Percentiles rank a stretch among this genome's conserved stretches.
Evolutionary conservation across 1,140 invertebrate species (phyloP).

Genomic region (Colletes gigas): DNA sequence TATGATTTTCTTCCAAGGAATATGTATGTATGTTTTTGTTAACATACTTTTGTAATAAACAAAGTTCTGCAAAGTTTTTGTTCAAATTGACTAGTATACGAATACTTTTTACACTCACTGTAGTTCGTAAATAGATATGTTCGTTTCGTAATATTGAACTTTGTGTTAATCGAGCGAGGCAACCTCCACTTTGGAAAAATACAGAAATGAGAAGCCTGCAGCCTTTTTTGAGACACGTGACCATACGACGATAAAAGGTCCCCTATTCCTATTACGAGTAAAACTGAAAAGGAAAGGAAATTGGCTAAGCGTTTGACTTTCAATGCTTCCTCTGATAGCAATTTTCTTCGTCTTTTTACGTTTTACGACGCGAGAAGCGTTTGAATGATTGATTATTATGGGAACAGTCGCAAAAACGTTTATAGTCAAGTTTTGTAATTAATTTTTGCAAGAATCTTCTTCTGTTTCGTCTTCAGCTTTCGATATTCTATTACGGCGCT

Average conservation of each 20-base stretch:
- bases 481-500: slow-evolving; percentile 19
- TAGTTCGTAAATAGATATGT: slow-evolving; percentile 52
- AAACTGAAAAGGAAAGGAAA: background rate
- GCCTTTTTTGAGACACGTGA: too few relatives aligned
- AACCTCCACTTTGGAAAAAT: background rate
- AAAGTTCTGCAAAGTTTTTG: too few relatives aligned
- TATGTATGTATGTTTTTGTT: too few relatives aligned
- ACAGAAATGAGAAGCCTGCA: background rate
- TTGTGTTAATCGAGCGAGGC: background rate
- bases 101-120: too few relatives aligned
- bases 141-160: background rate
- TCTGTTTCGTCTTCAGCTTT: slow-evolving; percentile 21
- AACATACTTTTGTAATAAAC: too few relatives aligned
- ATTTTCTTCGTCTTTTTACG: background rate
- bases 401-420: background rate
- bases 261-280: background rate
- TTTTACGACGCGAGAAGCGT: background rate
- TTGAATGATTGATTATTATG: background rate
- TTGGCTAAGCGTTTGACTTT: too few relatives aligned
- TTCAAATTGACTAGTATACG: too few relatives aligned
- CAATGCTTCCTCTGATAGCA: too few relatives aligned
- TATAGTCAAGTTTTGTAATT: background rate
- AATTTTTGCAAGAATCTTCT: slow-evolving; percentile 6
- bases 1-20: too few relatives aligned
- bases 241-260: too few relatives aligned